Percentiles rank a stretch among this genome's conserved stretches.
Conservation (phyloP, 2,113 vertebrate species). For the Dipodomys merriami region DNA sequence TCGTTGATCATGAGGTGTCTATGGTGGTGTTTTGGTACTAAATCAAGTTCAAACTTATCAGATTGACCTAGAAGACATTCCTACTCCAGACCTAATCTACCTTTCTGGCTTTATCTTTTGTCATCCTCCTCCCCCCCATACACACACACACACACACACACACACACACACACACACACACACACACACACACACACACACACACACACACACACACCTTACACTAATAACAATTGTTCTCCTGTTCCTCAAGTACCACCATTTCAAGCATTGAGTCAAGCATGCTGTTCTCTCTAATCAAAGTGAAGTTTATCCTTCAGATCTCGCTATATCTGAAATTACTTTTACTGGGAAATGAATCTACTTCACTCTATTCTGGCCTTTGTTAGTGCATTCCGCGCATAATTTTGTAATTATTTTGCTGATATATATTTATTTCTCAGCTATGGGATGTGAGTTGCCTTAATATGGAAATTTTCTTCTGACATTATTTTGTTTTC, state of each 20-base stretch:
- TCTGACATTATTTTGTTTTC: not conserved
- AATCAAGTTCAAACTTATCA: not conserved
- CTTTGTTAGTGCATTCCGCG: not conserved
- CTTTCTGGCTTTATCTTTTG: not conserved
- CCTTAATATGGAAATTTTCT: not conserved
- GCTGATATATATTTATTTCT: conserved; percentile 32
- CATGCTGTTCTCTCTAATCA: not conserved
- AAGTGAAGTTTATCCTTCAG: not conserved
- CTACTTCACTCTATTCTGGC: not conserved
- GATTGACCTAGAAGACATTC: not conserved
- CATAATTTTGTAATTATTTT: not conserved
- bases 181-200: too few species aligned
- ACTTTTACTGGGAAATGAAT: not conserved
- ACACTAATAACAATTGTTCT: not conserved
- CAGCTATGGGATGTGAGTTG: not conserved
- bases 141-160: too few species aligned
- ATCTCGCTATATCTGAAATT: not conserved
- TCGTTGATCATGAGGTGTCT: not conserved
- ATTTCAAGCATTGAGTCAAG: not conserved
- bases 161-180: too few species aligned
- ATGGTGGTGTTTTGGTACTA: not conserved
- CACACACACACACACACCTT: not conserved
- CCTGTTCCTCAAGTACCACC: not conserved
- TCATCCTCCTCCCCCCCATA: too few species aligned
- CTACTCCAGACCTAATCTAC: not conserved